These are phyloP conservation scores for Passerculus sandwichensis DNA, from an alignment of 2,797 vertebrate genomes.

Conservation along the genomic window DNA sequence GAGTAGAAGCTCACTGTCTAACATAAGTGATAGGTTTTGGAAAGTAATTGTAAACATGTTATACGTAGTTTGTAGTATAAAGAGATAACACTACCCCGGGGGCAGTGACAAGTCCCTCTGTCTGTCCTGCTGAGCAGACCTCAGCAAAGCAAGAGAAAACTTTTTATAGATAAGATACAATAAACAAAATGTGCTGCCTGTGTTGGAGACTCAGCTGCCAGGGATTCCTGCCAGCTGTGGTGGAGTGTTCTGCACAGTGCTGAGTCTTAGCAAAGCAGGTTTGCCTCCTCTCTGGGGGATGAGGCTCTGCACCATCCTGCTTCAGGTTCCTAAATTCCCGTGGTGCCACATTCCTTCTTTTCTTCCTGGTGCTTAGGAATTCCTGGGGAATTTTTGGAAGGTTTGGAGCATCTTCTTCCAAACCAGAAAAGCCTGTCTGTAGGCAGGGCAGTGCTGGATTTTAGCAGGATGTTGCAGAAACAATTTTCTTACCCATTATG, in stretches of 20 bases:
- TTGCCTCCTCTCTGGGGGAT: neutral
- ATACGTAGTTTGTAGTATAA: too few species aligned
- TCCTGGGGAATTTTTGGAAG: neutral
- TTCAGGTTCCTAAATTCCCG: neutral
- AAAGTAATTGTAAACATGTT: too few species aligned
- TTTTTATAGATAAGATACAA: too few species aligned
- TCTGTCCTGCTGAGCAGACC: too few species aligned
- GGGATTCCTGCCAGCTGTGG: neutral
- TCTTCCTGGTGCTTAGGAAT: neutral
- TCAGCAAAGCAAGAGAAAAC: too few species aligned
- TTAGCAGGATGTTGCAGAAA: conserved; percentile 46
- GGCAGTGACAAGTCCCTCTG: too few species aligned
- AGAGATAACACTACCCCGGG: too few species aligned
- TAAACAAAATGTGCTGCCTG: neutral
- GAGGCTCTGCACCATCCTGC: neutral
- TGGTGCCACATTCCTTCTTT: neutral
- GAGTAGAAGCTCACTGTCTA: too few species aligned
- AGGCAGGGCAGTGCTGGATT: neutral
- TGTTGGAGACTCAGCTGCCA: neutral
- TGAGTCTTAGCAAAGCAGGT: neutral
- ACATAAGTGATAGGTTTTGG: too few species aligned
- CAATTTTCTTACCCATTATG: conserved; percentile 61
- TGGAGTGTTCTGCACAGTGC: neutral
- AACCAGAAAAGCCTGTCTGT: neutral
- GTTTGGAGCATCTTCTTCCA: neutral